Evolutionary conservation across 2,113 vertebrate genomes (phyloP), one percentile per base, ranked within the genome.

Genomic region (Passerina amoena): DNA sequence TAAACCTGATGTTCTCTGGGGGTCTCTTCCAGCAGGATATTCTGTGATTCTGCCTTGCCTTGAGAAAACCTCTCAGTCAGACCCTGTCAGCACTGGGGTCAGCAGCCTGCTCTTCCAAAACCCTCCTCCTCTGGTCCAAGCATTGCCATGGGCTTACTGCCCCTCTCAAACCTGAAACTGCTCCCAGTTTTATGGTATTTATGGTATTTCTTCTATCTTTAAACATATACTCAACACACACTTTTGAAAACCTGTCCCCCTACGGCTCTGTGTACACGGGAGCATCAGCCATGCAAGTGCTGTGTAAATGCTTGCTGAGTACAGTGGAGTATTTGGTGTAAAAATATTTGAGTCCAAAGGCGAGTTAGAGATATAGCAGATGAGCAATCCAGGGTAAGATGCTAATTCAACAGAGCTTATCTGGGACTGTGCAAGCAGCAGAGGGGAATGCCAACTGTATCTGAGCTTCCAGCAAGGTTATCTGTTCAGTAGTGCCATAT

Each of bases 331-430:
- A 63, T 88, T 80, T 90, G 56, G 80, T 60, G 37, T 64, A 88
- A 96, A 94, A 96, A 86, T 70, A 90, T 86, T 92, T 92, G 69
- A 78, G 75, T 73, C 59, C 79, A 94, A 86, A 95, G 94, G 56
- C 88, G 85, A 90, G 28, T 48, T 68, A 90, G 60, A 90, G 83
- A 95, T 68, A 40, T 0, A 88, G 65, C 60, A 93, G 28, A 56
- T 56, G 75, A 86, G 59, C 54, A 82, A 78, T 28, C 35, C 82
- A 86, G 60, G 31, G 37, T 28, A 90, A 90, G 44, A 94, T 56
- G 44, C n/a, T 79, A 90, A 83, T 83, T 90, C 92, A 94, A 37
- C 40, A 89, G 68, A 45, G 33, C 1, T 93, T 83, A 90, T 44
- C 59, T 64, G 64, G 54, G 37, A 25, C 64, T 53, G 19, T 56